These are phyloP conservation scores for Drosophila kikkawai DNA, from an alignment of 1,140 invertebrate species.

Conservation along the genomic window DNA sequence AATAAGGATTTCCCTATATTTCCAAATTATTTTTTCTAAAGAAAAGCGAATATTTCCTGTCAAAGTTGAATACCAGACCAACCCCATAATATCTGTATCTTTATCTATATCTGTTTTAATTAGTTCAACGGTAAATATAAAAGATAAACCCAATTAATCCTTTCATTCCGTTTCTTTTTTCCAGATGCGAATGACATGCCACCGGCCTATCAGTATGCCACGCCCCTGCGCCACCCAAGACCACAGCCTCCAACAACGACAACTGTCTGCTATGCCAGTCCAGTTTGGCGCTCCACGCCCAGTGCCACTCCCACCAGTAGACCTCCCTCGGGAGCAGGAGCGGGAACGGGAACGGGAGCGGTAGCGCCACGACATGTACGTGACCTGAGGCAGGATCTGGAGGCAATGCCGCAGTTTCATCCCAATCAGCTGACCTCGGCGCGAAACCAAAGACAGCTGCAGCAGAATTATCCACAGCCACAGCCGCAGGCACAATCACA, in stretches of 20 bases:
- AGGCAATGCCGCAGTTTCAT: slow-evolving; percentile 65
- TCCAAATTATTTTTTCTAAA: too few relatives aligned
- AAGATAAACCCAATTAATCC: neutral
- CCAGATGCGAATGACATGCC: slow-evolving; percentile 60
- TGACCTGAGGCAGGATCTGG: slow-evolving; percentile 67
- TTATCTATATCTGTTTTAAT: neutral
- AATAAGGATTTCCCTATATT: too few relatives aligned
- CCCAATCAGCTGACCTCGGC: slow-evolving; percentile 62
- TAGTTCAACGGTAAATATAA: neutral
- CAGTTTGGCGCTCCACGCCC: slow-evolving; percentile 56
- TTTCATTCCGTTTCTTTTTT: neutral
- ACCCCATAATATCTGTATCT: neutral
- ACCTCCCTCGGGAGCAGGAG: slow-evolving; percentile 21
- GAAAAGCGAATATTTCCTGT: neutral
- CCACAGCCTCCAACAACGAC: slow-evolving; percentile 8
- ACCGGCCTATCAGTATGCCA: slow-evolving; percentile 73
- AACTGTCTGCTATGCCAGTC: slow-evolving; percentile 54
- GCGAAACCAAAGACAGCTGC: slow-evolving; percentile 58
- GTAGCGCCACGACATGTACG: slow-evolving; percentile 64
- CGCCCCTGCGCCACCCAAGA: slow-evolving; percentile 41
- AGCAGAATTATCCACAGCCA: slow-evolving; percentile 14
- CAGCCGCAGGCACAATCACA: neutral
- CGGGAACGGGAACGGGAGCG: neutral
- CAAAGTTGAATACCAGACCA: neutral
- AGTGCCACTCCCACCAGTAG: slow-evolving; percentile 42